phyloP scores from a whole-genome alignment of 2,113 vertebrate genomes.

The Scomber japonicus region DNA sequence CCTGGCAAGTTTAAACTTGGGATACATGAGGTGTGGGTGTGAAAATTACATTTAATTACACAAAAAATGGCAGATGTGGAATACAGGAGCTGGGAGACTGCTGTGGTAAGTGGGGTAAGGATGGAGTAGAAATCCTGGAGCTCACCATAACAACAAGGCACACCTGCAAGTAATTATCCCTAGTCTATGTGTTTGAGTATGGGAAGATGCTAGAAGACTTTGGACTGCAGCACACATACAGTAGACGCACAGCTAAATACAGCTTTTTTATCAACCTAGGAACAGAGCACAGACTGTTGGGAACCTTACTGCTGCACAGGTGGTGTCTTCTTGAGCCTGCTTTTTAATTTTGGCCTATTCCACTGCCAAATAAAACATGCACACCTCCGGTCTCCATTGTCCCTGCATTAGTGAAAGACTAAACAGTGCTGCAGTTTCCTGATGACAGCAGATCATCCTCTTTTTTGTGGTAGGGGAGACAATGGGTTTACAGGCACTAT shows the following conservation, averaged over 20 bases:
- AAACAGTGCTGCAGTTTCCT: slow-evolving; percentile 47
- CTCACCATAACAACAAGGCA: slow-evolving; percentile 32
- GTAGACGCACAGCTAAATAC: neutral
- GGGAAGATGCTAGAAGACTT: neutral
- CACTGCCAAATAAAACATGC: slow-evolving; percentile 33
- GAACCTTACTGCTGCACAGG: slow-evolving; percentile 25
- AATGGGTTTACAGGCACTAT: slow-evolving; percentile 33
- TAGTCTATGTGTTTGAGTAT: neutral
- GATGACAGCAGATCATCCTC: slow-evolving; percentile 22
- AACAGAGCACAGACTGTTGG: neutral
- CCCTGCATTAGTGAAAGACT: slow-evolving; percentile 43
- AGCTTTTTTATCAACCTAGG: slow-evolving; percentile 18
- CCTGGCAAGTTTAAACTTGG: slow-evolving; percentile 36
- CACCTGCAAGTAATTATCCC: slow-evolving; percentile 52
- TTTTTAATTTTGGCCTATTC: slow-evolving; percentile 34
- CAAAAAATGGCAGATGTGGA: slow-evolving; percentile 24
- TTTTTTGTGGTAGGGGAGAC: slow-evolving; percentile 53
- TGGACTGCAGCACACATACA: neutral
- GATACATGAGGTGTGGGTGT: slow-evolving; percentile 42
- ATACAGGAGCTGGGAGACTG: slow-evolving; percentile 29
- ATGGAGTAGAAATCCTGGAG: neutral
- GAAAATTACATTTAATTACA: slow-evolving; percentile 62
- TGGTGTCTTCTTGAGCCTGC: slow-evolving; percentile 12
- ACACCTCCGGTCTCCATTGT: slow-evolving; percentile 24
- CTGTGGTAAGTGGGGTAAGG: slow-evolving; percentile 39